A percentile compares a stretch with the other conserved stretches of the same genome.
phyloP scores from a whole-genome alignment of 1,140 invertebrate species.

The Megalonaias nervosa region DNA sequence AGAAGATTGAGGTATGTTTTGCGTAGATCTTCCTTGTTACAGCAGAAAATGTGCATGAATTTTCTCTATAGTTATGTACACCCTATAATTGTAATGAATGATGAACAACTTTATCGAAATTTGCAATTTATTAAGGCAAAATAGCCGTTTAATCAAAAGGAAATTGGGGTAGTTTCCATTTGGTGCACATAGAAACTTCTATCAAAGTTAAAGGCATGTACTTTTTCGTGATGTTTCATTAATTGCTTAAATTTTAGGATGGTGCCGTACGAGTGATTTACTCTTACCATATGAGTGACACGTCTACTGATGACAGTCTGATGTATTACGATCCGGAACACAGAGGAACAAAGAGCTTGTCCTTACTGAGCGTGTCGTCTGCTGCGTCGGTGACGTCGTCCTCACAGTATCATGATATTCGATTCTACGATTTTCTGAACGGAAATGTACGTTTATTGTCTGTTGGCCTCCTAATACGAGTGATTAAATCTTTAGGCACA shows the following conservation, averaged over 20 bases:
- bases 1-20: constrained; percentile 26
- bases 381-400: not conserved
- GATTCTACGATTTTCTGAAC: constrained; percentile 25
- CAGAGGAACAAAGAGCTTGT: constrained; percentile 20
- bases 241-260: constrained; percentile 3
- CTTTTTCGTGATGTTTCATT: too few species aligned
- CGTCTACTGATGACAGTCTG: constrained; percentile 6
- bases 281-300: constrained; percentile 25
- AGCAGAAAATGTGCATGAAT: too few species aligned
- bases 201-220: not conserved
- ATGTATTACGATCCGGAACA: constrained; percentile 16
- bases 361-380: constrained; percentile 1
- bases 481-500: too few species aligned
- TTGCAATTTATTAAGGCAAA: too few species aligned
- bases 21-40: not conserved
- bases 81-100: too few species aligned
- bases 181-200: not conserved
- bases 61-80: too few species aligned
- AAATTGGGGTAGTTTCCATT: not conserved
- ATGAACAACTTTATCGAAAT: too few species aligned
- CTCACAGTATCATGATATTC: not conserved
- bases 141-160: not conserved
- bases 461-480: too few species aligned
- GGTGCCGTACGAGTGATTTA: constrained; percentile 21
- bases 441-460: constrained; percentile 11